Conservation (phyloP, 2,797 vertebrate species). For the Pangasius macronema region DNA sequence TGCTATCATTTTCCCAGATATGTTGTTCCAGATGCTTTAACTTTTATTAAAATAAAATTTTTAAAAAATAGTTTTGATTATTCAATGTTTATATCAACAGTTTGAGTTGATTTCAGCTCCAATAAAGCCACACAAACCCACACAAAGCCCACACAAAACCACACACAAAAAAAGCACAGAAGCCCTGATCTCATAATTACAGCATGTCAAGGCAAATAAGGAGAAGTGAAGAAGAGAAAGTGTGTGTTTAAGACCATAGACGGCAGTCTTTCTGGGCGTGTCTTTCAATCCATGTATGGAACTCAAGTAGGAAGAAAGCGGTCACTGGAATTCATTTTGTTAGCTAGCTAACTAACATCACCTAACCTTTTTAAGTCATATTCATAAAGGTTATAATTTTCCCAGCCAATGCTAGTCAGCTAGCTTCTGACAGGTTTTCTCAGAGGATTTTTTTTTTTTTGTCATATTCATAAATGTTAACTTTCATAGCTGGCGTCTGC, state of each 20-base stretch:
- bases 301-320: too few species aligned
- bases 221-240: slow-evolving; percentile 4
- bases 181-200: slow-evolving; percentile 44
- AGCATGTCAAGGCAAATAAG: slow-evolving; percentile 25
- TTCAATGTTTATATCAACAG: background rate
- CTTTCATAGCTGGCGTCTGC: background rate
- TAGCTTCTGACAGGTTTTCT: slow-evolving; percentile 1
- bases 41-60: background rate
- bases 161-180: slow-evolving; percentile 22
- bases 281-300: background rate
- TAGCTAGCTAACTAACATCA: background rate
- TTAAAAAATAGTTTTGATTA: background rate
- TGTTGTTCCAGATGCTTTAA: background rate
- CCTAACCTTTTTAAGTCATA: background rate
- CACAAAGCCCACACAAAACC: background rate
- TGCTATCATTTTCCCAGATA: background rate
- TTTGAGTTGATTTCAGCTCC: slow-evolving; percentile 9
- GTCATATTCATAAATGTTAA: too few species aligned
- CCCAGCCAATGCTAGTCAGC: background rate
- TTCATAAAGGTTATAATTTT: background rate
- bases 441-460: background rate
- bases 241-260: background rate
- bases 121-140: slow-evolving; percentile 22
- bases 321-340: background rate
- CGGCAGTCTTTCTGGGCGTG: too few species aligned